phyloP scores from a whole-genome alignment of 1,140 invertebrate genomes.

The Aphelinus certus region DNA sequence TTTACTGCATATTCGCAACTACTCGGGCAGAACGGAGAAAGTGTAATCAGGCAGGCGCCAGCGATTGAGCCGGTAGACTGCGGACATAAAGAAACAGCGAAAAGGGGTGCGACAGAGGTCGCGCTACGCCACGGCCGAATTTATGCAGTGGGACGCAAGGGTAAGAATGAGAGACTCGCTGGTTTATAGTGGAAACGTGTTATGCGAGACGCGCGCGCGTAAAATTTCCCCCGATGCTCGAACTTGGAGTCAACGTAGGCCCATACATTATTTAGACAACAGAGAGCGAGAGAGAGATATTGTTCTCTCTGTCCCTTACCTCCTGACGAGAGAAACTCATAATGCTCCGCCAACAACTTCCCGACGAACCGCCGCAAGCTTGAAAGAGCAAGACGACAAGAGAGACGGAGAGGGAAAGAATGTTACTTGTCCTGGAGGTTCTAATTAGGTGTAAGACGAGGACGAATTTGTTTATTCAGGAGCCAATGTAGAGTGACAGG shows the following conservation, averaged over 20 bases:
- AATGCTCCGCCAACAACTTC: constrained; percentile 30
- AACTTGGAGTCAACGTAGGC: constrained; percentile 21
- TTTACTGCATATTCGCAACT: no score
- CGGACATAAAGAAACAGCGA: constrained; percentile 18
- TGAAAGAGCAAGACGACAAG: neutral
- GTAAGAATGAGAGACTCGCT: constrained; percentile 20
- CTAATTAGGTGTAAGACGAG: constrained; percentile 35
- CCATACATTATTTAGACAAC: constrained; percentile 36
- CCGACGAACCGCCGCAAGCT: constrained; percentile 18
- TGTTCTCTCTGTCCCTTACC: neutral
- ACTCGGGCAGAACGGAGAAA: neutral
- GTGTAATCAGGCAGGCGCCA: neutral
- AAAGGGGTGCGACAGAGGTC: constrained; percentile 2
- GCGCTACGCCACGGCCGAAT: constrained; percentile 11
- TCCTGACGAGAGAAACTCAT: constrained; percentile 22
- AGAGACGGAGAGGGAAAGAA: neutral
- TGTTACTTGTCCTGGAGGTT: constrained; percentile 17
- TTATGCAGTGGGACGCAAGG: constrained; percentile 21
- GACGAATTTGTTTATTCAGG: constrained; percentile 35
- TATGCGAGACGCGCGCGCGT: constrained; percentile 29
- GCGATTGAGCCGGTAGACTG: neutral
- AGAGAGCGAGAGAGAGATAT: constrained; percentile 14
- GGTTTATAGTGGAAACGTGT: constrained; percentile 39
- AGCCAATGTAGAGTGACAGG: neutral
- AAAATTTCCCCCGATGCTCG: constrained; percentile 4